Percentiles rank a stretch among this genome's conserved stretches.
Conservation (phyloP, 1,140 invertebrate species). For the Meloidogyne hapla region DNA sequence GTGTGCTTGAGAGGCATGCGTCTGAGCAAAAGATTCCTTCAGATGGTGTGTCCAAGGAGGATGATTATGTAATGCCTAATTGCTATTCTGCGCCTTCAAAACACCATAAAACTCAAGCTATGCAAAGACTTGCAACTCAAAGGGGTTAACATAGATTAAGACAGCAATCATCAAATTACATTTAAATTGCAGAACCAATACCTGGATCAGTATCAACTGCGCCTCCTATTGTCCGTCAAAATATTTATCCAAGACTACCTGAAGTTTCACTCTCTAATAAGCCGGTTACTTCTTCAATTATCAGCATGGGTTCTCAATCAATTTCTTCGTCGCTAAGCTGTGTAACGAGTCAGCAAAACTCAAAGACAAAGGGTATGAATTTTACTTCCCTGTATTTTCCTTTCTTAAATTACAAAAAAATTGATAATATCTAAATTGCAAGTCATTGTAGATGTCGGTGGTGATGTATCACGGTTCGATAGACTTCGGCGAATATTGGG, state of each 20-base stretch:
- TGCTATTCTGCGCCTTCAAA: slow-evolving; percentile 50
- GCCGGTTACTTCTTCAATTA: slow-evolving; percentile 11
- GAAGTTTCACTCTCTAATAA: slow-evolving; percentile 28
- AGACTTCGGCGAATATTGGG: slow-evolving; percentile 48
- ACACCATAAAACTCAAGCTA: slow-evolving; percentile 50
- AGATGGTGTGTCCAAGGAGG: neutral
- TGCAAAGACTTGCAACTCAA: slow-evolving; percentile 54
- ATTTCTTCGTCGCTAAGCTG: neutral
- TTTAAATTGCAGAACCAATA: slow-evolving; percentile 14
- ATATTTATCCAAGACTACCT: slow-evolving; percentile 47
- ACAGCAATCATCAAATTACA: neutral
- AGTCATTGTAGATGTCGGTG: slow-evolving; percentile 8
- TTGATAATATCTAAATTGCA: too few species aligned
- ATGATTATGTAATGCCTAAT: slow-evolving; percentile 23
- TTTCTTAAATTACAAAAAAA: too few species aligned
- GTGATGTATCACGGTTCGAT: slow-evolving; percentile 50
- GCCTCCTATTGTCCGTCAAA: neutral
- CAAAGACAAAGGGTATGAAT: slow-evolving; percentile 1
- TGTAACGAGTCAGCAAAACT: slow-evolving; percentile 15
- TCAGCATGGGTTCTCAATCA: neutral
- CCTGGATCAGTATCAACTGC: slow-evolving; percentile 24
- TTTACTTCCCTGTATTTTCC: too few species aligned
- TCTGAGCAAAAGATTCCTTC: neutral
- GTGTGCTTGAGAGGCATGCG: slow-evolving; percentile 53
- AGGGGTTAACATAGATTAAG: slow-evolving; percentile 34